Evolutionary conservation across 2,888 invertebrate species (phyloP), one percentile per base, ranked within the genome.

Genomic region (Drosophila helvetica): DNA sequence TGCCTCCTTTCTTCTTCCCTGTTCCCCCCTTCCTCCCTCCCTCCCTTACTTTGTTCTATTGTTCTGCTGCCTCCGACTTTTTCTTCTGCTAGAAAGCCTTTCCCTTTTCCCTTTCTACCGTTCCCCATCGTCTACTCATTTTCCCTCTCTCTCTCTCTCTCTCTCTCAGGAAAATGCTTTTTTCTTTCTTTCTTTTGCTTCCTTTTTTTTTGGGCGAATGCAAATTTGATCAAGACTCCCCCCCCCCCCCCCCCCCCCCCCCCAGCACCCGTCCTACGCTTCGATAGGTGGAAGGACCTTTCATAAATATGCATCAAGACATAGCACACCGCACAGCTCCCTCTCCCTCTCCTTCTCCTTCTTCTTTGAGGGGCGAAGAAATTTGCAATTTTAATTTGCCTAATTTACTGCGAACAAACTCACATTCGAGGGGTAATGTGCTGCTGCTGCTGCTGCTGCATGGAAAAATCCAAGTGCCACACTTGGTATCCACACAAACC

Each of bases 351-450:
- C 19, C 42, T 43, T 17, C 51, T 47, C n/a, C n/a, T 25, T 25
- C 22, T 22, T 22, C 5, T 22, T 5, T 5, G 5, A 33, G n/a
- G n/a, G 48, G 51, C 9, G 33, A 27, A 8, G n/a, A 64, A 64
- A 46, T 64, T 61, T 25, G 10, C 61, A 70, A 60, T 69, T 68
- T 69, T 69, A 69, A 69, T 69, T 70, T 70, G 69, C 53, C 69
- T 69, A 69, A 69, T 69, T 70, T 70, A 61, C 48, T 59, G 70
- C 70, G 45, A 54, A 53, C 22, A 47, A 59, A 53, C 38, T 18
- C n/a, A 15, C 38, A 38, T 38, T 4, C 38, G 7, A 18, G 17
- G 19, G 25, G 1, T 25, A 55, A 38, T 27, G 10, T 9, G 9
- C 15, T 10, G 45, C 30, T 38, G 38, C 38, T 22, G 22, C 5